phyloP scores from a whole-genome alignment of 2,113 vertebrate genomes.

The Lagopus leucura region DNA sequence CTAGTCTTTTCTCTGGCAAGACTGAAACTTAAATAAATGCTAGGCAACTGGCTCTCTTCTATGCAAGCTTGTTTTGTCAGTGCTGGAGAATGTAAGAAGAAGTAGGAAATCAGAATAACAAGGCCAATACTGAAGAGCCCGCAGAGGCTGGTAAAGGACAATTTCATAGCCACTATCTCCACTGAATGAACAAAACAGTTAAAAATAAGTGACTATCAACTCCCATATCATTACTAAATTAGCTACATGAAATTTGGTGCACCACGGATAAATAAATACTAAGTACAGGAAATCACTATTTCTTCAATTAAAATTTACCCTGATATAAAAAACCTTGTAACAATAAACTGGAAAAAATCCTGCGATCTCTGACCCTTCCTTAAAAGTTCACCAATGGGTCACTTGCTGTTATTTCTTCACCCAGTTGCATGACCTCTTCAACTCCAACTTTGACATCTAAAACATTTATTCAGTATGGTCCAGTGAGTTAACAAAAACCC shows the following conservation, averaged over 20 bases:
- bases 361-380: not conserved
- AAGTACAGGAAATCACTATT: not conserved
- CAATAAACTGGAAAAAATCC: not conserved
- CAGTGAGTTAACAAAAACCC: slow-evolving; percentile 19
- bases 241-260: not conserved
- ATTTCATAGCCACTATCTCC: not conserved
- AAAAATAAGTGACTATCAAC: not conserved
- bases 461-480: slow-evolving; percentile 2
- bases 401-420: slow-evolving; percentile 3
- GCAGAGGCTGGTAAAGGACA: not conserved
- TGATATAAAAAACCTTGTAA: not conserved
- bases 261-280: not conserved
- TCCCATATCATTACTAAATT: not conserved
- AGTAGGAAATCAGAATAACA: not conserved
- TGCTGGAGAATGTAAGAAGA: not conserved
- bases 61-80: not conserved
- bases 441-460: slow-evolving; percentile 24
- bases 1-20: slow-evolving; percentile 1
- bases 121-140: not conserved
- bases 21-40: slow-evolving; percentile 18
- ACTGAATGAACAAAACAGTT: not conserved
- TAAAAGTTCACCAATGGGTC: not conserved
- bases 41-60: not conserved
- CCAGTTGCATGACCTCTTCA: slow-evolving; percentile 7
- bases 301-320: not conserved